Evolutionary conservation across 2,797 vertebrate species (phyloP).

Genomic region (Cossypha niveicapilla): DNA sequence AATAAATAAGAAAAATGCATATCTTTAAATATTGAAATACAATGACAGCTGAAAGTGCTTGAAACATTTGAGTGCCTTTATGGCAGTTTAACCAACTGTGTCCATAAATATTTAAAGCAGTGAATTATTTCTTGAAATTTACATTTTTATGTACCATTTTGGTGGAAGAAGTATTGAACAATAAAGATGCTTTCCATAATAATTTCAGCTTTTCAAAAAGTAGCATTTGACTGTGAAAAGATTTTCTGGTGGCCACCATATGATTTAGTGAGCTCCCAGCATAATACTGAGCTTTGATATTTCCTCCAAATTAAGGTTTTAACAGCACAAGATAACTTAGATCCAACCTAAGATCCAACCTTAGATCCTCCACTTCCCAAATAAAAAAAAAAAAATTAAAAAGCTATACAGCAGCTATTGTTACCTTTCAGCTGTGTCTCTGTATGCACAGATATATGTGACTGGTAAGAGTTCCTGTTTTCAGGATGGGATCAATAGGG

Average conservation of each 20-base stretch:
- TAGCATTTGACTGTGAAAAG: slow-evolving; percentile 2
- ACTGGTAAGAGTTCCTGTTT: background rate
- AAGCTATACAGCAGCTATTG: background rate
- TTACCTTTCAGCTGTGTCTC: background rate
- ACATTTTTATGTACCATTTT: slow-evolving; percentile 62
- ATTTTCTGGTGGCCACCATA: background rate
- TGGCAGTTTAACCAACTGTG: slow-evolving; percentile 1
- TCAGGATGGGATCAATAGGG: background rate
- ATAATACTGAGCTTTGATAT: background rate
- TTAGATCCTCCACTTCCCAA: background rate
- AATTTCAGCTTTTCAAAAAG: slow-evolving; percentile 53
- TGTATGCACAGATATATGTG: background rate
- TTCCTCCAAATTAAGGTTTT: slow-evolving; percentile 3
- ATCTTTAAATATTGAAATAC: slow-evolving; percentile 7
- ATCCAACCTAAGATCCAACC: too few relatives aligned
- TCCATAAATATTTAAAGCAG: slow-evolving; percentile 63
- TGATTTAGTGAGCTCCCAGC: slow-evolving; percentile 20
- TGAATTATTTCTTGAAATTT: slow-evolving; percentile 62
- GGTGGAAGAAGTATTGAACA: slow-evolving; percentile 40
- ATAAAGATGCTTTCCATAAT: slow-evolving; percentile 59
- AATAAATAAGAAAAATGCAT: background rate
- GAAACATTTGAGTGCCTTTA: background rate
- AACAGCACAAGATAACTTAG: background rate
- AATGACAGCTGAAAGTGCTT: background rate
- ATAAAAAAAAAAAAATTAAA: background rate